A percentile compares a stretch with the other conserved stretches of the same genome.
Evolutionary conservation across 1,140 invertebrate species (phyloP).

Genomic region (Mylabris phalerata): DNA sequence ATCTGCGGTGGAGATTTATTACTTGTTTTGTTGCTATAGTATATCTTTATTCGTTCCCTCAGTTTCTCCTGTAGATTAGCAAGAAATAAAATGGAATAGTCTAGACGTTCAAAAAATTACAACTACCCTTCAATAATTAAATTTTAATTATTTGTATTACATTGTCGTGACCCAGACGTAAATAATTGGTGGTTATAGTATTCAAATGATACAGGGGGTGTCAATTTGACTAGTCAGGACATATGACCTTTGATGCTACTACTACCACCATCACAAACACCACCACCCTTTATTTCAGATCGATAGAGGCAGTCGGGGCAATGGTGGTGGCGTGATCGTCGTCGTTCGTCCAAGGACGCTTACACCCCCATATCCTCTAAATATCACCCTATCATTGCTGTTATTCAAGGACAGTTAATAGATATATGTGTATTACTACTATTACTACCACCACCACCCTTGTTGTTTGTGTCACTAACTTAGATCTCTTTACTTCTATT

Average conservation of each 20-base stretch:
- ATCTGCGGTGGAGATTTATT: too few relatives aligned
- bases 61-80: too few relatives aligned
- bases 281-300: slow-evolving; percentile 5
- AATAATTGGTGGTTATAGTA: too few relatives aligned
- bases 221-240: slow-evolving; percentile 1
- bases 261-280: neutral
- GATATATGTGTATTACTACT: neutral
- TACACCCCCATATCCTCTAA: slow-evolving; percentile 15
- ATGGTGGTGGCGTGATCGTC: neutral
- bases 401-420: slow-evolving; percentile 17
- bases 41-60: too few relatives aligned
- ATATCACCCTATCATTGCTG: slow-evolving; percentile 7
- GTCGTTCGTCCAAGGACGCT: slow-evolving; percentile 12
- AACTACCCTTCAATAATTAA: too few relatives aligned
- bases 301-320: slow-evolving; percentile 26
- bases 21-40: too few relatives aligned
- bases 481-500: neutral
- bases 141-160: too few relatives aligned
- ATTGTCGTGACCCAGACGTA: too few relatives aligned
- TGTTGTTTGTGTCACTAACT: neutral
- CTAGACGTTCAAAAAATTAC: too few relatives aligned
- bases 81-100: too few relatives aligned
- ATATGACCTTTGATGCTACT: slow-evolving; percentile 13
- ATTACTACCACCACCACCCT: neutral
- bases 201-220: neutral